Base-by-base conservation (phyloP, 2,797 vertebrate genomes). In the Syngnathus acus region DNA sequence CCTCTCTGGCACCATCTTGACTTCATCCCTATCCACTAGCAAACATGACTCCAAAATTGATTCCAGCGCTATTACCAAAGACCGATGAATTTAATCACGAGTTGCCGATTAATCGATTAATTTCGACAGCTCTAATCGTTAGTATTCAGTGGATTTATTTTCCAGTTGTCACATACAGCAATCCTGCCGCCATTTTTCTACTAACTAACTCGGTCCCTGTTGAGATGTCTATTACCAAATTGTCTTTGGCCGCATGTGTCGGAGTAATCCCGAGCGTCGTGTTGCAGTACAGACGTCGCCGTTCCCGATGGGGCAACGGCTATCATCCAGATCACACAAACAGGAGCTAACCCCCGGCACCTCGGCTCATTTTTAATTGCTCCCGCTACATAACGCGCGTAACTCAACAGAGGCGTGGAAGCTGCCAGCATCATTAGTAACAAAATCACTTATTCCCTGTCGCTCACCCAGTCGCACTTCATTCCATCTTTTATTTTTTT, bases 241-340 rank as follows among this genome's bases (percentile, higher is more conserved):
- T 39, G 38, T 39, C 38, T 59, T 39, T 38, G 37, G 39, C 57
- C 7, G 37, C 16, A 19, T 10, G 17, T 6, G 37, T 19, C 57
- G 11, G 37, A 53, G 40, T 58, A 64, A 74, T 65, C 66, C 66
- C 43, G 11, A 40, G 60, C 63, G 39, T 60, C 47, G 2, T 48
- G 69, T 65, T 54, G 63, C 67, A 72, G 69, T 57, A 55, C 68
- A 70, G 68, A 40, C 5, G 66, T 73, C 60, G 32, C 66, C 64
- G 66, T 60, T 81, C 71, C 69, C 69, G 81, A 64, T 70, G 72
- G 65, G 76, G 73, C 47, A 4, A 64, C 77, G 78, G 71, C 71
- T 53, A 72, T 73, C 74, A 68, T 80, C 82, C 82, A 84, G 70
- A 84, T 82, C 70, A 80, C 75, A 82, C 77, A 76, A 73, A 78